Evolutionary conservation across 1,140 invertebrate genomes (phyloP), one percentile per base, ranked within the genome.

Genomic region (Plectrocnemia conspersa): DNA sequence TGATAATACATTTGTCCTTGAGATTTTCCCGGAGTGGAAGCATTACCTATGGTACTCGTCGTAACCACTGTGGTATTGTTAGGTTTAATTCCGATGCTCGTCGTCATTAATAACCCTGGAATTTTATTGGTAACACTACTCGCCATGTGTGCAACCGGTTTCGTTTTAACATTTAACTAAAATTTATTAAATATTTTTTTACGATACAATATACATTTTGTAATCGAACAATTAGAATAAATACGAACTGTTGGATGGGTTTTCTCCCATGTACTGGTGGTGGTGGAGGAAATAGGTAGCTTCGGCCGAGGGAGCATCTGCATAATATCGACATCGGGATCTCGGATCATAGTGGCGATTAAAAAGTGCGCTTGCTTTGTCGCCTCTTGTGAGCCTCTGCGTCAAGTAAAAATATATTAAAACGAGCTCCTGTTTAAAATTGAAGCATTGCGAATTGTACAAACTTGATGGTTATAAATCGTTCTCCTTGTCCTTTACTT

Each of bases 391-490:
- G 89, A 85, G 40, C 93, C 93, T 71, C 87, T 88, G 68, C n/a
- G n/a, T n/a, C n/a, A n/a, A 9, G 68, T 68, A 49, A 66, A 40
- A 44, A 46, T 18, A 47, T 15, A 23, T 9, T 13, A n/a, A n/a
- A n/a, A n/a, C n/a, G n/a, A n/a, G n/a, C n/a, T n/a, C n/a, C n/a
- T n/a, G n/a, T n/a, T n/a, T n/a, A n/a, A n/a, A n/a, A n/a, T n/a
- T n/a, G n/a, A n/a, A n/a, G n/a, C n/a, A n/a, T n/a, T n/a, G n/a
- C n/a, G n/a, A n/a, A n/a, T n/a, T n/a, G n/a, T 45, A 75, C 79
- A 78, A 68, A 90, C 86, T 93, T 95, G 63, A 98, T 96, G 10
- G 93, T 95, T 54, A 98, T 94, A 62, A 88, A 89, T 64, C 94
- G 77, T 71, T 97, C 95, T 22, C 89, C 90, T 73, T 93, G 89